Percentiles rank a stretch among this genome's conserved stretches.
These are phyloP conservation scores for Microctenopoma stevenorrisi DNA, from an alignment of 2,797 vertebrate species.

Conservation along the genomic window DNA sequence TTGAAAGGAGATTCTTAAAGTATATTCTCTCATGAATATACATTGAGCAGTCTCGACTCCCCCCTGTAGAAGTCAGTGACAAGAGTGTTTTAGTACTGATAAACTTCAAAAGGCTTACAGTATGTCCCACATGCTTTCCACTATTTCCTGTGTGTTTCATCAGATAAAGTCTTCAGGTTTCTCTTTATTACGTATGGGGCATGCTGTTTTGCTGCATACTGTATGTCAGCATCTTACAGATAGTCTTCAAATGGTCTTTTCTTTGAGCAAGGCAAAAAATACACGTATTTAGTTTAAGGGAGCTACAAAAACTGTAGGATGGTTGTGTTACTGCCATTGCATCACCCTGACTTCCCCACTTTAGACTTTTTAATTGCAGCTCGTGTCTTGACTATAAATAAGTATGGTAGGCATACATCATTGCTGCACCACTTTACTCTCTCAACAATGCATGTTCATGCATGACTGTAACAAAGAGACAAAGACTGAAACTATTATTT, in stretches of 20 bases:
- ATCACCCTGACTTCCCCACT: constrained; percentile 60
- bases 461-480: not conserved
- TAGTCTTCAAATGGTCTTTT: constrained; percentile 37
- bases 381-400: constrained; percentile 42
- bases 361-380: constrained; percentile 50
- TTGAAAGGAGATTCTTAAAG: constrained; percentile 37
- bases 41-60: constrained; percentile 33
- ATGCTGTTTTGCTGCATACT: constrained; percentile 33
- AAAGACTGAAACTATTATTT: not conserved
- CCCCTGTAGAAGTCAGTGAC: constrained; percentile 36
- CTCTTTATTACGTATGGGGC: constrained; percentile 38
- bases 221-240: constrained; percentile 53
- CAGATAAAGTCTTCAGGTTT: constrained; percentile 64
- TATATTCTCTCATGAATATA: constrained; percentile 44
- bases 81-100: constrained; percentile 37
- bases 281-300: constrained; percentile 31
- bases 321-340: constrained; percentile 53
- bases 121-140: constrained; percentile 15
- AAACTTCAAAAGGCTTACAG: constrained; percentile 50
- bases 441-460: not conserved
- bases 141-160: constrained; percentile 71
- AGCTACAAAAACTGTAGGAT: constrained; percentile 40
- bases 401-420: constrained; percentile 17
- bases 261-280: constrained; percentile 56
- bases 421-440: constrained; percentile 8